phyloP scores from a whole-genome alignment of 2,113 vertebrate species.

The Myocastor coypus region DNA sequence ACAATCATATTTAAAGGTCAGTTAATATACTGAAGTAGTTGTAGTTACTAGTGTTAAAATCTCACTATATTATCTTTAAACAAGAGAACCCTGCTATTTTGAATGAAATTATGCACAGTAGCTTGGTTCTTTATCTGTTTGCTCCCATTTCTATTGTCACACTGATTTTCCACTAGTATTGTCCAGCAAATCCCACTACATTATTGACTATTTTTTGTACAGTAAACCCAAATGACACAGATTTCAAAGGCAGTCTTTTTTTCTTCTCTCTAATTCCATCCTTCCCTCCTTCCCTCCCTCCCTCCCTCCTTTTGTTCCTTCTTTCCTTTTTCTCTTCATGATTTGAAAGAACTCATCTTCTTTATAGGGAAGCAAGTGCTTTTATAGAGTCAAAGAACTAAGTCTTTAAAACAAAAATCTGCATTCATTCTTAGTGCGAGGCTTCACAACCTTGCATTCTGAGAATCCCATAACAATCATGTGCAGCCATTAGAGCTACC shows the following conservation, averaged over 20 bases:
- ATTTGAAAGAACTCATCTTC: conserved; percentile 74
- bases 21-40: conserved; percentile 83
- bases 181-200: conserved; percentile 53
- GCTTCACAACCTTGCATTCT: background rate
- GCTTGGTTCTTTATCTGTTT: background rate
- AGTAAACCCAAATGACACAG: conserved; percentile 56
- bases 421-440: no score
- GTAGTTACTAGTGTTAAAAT: conserved; percentile 83
- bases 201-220: conserved; percentile 70
- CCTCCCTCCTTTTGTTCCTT: background rate
- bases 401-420: background rate
- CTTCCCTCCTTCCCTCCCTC: background rate
- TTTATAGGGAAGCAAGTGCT: background rate
- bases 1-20: conserved; percentile 87
- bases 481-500: background rate
- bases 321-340: conserved; percentile 49
- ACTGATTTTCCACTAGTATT: conserved; percentile 64
- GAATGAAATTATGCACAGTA: conserved; percentile 64
- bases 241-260: conserved; percentile 67
- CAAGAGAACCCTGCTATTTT: conserved; percentile 74
- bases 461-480: background rate
- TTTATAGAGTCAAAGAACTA: background rate
- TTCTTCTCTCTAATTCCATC: background rate
- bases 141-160: background rate
- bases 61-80: conserved; percentile 82